Base-by-base conservation (phyloP, 2,113 vertebrate genomes). In the Merops nubicus region DNA sequence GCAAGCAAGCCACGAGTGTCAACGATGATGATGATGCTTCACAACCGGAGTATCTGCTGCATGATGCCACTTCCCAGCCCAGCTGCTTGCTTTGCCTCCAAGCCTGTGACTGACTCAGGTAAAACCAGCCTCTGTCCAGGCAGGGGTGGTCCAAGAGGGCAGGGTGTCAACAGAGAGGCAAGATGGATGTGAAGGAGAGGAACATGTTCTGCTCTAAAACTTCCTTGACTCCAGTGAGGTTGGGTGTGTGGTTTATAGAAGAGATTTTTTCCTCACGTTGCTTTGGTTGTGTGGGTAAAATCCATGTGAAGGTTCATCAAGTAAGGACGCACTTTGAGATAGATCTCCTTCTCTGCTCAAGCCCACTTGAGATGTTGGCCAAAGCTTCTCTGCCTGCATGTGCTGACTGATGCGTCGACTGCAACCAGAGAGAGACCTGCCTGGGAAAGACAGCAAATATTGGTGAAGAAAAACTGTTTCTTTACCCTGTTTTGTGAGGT, bases 1-100 rank as follows among this genome's bases (percentile, higher is more conserved):
- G 1, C 68, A n/a, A 79, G 72, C 20, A 29, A 6, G 22, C 53
- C 22, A n/a, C 0, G 0, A 33, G 22, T 31, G 20, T 43, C 70
- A 64, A 3, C 0, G 4, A 60, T 16, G 10, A 34, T 38, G 29
- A 25, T 6, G 40, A 42, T n/a, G n/a, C n/a, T 43, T 75, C n/a
- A 9, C 9, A 15, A 19, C 20, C 3, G 0, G 34, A 22, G 8
- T 8, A 14, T 31, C 60, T 19, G 4, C 48, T 6, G 33, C 45
- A 16, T 15, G 28, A 6, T 33, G 69, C 60, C 57, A 8, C n/a
- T 53, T 15, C 45, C 12, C 13, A 20, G n/a, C 43, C 31, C 36
- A 26, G 11, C 50, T 25, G 36, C 45, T 87, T 74, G 7, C 53
- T 51, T 34, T 36, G 38, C 4, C 26, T 68, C 43, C 2, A 0